Evolutionary conservation across 2,113 vertebrate genomes (phyloP), one percentile per base, ranked within the genome.

Genomic region (Climacteris rufus): DNA sequence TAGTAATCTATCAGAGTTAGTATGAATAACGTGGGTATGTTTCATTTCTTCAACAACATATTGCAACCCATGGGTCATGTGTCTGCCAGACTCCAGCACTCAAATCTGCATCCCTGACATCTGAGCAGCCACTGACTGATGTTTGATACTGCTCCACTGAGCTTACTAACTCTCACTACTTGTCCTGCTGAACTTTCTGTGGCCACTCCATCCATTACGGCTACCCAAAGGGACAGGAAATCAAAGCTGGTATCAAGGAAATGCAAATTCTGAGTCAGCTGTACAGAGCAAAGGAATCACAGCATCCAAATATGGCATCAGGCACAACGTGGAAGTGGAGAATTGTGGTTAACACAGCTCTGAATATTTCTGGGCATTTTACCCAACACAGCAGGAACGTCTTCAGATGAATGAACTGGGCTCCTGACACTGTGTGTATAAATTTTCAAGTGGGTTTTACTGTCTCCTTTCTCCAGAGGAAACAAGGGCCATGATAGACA

Each of bases 391-490:
- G 90, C 91, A 93, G 94, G 93, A 95, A 39, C 0, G 13, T 88
- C 93, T 93, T 96, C 93, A 94, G 87, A 97, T 97, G 92, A 95
- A 96, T 92, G 92, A 94, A 96, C 69, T 66, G 59, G 77, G 80
- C 59, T 94, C 83, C 80, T 93, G 78, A 93, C 70, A 54, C 71
- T 87, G 40, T 69, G 87, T 71, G 75, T 85, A 90, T 91, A 96
- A 96, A 95, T 95, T 95, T 97, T 94, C 95, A 93, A 96, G 77
- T 86, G 90, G 79, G 88, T 94, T 96, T 96, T 87, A 92, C 85
- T 94, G 88, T 92, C 87, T 94, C 81, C 56, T 93, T 95, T 93
- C 87, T 96, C 95, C 85, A 90, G 91, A 89, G 78, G 84, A 79
- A 92, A 92, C 53, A 92, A 83, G 71, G 66, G 45, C 91, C 90